phyloP scores from a whole-genome alignment of 2,888 invertebrate species.

The Diachrysia chrysitis region DNA sequence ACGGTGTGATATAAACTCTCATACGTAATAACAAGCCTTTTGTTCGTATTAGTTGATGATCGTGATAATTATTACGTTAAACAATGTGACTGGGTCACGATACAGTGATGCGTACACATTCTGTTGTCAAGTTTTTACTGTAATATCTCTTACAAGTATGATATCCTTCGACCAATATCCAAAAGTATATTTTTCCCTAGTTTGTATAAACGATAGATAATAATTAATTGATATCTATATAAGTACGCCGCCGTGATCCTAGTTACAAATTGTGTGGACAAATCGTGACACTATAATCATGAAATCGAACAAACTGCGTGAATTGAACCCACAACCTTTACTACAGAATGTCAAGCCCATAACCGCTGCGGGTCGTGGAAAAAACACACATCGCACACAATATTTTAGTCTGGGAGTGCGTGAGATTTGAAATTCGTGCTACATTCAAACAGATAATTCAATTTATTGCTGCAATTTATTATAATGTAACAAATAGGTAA shows the following conservation, averaged over 20 bases:
- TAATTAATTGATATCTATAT: too few species aligned
- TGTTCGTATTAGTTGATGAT: constrained; percentile 62
- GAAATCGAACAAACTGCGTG: constrained; percentile 7
- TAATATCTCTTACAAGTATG: constrained; percentile 18
- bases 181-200: too few species aligned
- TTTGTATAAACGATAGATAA: too few species aligned
- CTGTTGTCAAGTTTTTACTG: constrained; percentile 40
- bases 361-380: constrained; percentile 1
- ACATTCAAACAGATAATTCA: neutral
- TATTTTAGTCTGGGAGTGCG: constrained; percentile 5
- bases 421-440: constrained; percentile 5
- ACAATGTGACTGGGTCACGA: constrained; percentile 69
- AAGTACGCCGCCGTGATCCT: neutral
- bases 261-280: constrained; percentile 1
- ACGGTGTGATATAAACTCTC: constrained; percentile 63
- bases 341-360: neutral
- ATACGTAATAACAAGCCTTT: constrained; percentile 68
- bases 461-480: constrained; percentile 5
- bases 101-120: constrained; percentile 58
- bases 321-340: constrained; percentile 7
- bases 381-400: constrained; percentile 8
- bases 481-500: neutral
- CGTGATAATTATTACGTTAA: constrained; percentile 63
- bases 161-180: too few species aligned
- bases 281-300: constrained; percentile 5